These are phyloP conservation scores for Epizoanthus stellaris DNA, from an alignment of 92 coral and sea anemone genomes.

Conservation along the genomic window DNA sequence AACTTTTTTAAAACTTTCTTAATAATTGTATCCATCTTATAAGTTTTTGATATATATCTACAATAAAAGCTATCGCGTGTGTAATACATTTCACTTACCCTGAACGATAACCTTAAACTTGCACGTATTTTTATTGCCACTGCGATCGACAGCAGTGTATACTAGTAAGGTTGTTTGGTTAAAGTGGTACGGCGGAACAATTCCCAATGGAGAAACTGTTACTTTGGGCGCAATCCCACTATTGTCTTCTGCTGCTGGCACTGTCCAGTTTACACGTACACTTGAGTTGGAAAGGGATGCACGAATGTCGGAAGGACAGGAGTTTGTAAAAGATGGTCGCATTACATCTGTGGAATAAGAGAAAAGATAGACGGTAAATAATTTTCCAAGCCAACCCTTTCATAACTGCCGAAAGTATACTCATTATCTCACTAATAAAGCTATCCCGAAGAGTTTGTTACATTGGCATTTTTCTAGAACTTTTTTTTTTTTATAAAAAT, in stretches of 20 bases:
- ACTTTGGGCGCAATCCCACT: slow-evolving; percentile 37
- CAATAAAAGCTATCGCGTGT: too few relatives aligned
- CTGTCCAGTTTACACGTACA: slow-evolving; percentile 56
- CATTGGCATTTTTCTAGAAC: too few relatives aligned
- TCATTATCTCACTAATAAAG: too few relatives aligned
- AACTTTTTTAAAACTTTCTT: too few relatives aligned
- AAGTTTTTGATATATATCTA: too few relatives aligned
- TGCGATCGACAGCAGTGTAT: slow-evolving; percentile 54
- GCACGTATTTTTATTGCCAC: slow-evolving; percentile 53
- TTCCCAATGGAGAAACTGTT: slow-evolving; percentile 44
- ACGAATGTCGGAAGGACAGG: slow-evolving; percentile 63
- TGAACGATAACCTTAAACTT: slow-evolving; percentile 50
- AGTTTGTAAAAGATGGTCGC: slow-evolving; percentile 41
- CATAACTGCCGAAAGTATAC: too few relatives aligned
- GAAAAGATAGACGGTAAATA: too few relatives aligned
- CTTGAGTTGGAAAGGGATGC: slow-evolving; percentile 36
- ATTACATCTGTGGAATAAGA: neutral
- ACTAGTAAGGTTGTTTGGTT: slow-evolving; percentile 13
- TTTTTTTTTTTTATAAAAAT: too few relatives aligned
- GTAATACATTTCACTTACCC: slow-evolving; percentile 27
- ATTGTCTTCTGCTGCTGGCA: slow-evolving; percentile 56
- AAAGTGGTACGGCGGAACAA: slow-evolving; percentile 52
- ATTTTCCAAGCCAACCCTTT: too few relatives aligned
- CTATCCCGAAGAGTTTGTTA: too few relatives aligned
- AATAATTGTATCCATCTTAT: too few relatives aligned